A percentile compares a stretch with the other conserved stretches of the same genome.
These are phyloP conservation scores for Tragelaphus buxtoni DNA, from an alignment of 2,113 vertebrate species.

Conservation along the genomic window DNA sequence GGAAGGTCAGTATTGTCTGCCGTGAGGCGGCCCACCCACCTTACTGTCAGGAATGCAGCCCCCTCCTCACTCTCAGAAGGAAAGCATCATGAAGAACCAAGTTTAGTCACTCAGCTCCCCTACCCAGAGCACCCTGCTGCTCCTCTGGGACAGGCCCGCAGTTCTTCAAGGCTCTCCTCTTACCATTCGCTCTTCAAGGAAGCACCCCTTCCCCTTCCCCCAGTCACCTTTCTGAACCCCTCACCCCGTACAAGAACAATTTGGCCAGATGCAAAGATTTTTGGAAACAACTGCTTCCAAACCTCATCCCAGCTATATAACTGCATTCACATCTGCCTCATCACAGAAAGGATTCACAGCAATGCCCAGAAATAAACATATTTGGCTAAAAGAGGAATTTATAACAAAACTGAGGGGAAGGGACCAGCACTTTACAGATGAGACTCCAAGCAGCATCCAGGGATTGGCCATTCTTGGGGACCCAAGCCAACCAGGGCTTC, in stretches of 20 bases:
- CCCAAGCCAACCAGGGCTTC: not conserved
- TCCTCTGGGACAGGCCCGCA: not conserved
- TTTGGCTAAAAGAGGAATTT: not conserved
- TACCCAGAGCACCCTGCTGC: not conserved
- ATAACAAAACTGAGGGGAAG: not conserved
- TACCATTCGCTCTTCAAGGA: not conserved
- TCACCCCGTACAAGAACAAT: not conserved
- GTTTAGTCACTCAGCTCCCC: not conserved
- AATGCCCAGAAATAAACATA: constrained; percentile 10
- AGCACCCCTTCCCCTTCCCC: not conserved
- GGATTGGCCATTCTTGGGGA: not conserved
- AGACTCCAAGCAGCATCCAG: fast-evolving
- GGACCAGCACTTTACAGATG: not conserved
- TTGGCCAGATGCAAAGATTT: not conserved
- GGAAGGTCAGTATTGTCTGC: not conserved
- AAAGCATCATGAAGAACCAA: not conserved
- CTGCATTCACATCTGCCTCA: not conserved
- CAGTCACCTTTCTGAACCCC: not conserved
- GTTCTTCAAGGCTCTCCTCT: not conserved
- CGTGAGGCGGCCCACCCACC: fast-evolving
- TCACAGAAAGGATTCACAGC: not conserved
- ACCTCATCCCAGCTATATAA: not conserved
- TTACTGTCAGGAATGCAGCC: not conserved
- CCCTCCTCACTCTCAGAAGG: not conserved
- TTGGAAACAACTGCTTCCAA: not conserved